Conservation (phyloP, 2,888 invertebrate species). For the Sarcophaga rosellei region DNA sequence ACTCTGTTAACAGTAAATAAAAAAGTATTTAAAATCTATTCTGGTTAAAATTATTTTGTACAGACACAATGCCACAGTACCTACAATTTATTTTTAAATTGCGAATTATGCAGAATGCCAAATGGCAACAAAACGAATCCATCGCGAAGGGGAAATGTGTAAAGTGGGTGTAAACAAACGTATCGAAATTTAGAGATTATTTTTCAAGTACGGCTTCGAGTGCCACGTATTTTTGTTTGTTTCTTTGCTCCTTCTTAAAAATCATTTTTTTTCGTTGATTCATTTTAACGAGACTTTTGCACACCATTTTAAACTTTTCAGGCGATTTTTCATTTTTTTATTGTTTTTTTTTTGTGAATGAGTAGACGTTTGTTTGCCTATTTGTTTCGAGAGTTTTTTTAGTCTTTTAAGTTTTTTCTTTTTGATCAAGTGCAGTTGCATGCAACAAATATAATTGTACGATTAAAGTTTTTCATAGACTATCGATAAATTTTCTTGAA, state of each 20-base stretch:
- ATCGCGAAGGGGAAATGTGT: conserved; percentile 72
- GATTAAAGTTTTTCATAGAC: conserved; percentile 54
- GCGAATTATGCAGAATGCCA: conserved; percentile 5
- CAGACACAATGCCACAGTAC: too few relatives aligned
- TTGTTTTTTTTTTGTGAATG: conserved; percentile 42
- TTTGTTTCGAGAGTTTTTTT: background rate
- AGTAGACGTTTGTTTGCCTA: background rate
- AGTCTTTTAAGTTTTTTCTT: conserved; percentile 27
- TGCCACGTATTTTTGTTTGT: background rate
- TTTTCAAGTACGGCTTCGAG: conserved; percentile 6
- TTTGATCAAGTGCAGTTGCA: conserved; percentile 65
- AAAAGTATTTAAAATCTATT: too few relatives aligned
- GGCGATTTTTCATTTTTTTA: conserved; percentile 40
- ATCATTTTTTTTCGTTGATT: conserved; percentile 51
- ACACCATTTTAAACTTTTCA: conserved; percentile 71
- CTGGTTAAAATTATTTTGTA: too few relatives aligned
- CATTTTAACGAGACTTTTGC: conserved; percentile 72
- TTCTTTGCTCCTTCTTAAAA: background rate
- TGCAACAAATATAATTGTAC: conserved; percentile 63
- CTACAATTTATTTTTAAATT: background rate
- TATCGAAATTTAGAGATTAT: conserved; percentile 71
- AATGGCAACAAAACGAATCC: background rate
- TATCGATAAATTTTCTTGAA: conserved; percentile 49
- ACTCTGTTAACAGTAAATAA: too few relatives aligned
- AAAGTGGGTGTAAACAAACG: conserved; percentile 77